Evolutionary conservation across 1,140 invertebrate genomes (phyloP).

Genomic region (Radopholus similis): DNA sequence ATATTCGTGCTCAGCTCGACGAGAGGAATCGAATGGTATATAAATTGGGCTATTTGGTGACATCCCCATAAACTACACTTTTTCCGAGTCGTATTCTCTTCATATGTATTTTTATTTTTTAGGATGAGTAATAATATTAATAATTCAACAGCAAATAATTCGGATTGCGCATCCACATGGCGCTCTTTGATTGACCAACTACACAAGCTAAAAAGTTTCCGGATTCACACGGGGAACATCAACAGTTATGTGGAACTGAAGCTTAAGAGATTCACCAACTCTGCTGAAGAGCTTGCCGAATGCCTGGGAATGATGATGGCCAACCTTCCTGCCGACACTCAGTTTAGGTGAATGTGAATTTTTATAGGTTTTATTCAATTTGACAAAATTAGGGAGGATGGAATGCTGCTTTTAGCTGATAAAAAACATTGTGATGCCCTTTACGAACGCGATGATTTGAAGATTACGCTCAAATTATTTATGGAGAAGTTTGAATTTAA

Average conservation of each 20-base stretch:
- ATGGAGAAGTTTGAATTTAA: slow-evolving; percentile 38
- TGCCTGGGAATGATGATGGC: slow-evolving; percentile 52
- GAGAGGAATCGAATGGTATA: too few species aligned
- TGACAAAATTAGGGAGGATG: slow-evolving; percentile 37
- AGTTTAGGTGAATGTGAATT: slow-evolving; percentile 33
- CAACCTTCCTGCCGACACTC: slow-evolving; percentile 30
- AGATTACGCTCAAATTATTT: slow-evolving; percentile 56
- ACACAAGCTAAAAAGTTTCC: slow-evolving; percentile 29
- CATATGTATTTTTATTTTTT: neutral
- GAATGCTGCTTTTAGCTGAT: slow-evolving; percentile 49
- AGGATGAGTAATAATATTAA: neutral
- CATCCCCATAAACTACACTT: too few species aligned
- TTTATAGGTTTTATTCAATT: slow-evolving; percentile 17
- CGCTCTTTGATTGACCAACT: slow-evolving; percentile 1
- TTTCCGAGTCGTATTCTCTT: neutral
- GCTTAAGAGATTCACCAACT: slow-evolving; percentile 51
- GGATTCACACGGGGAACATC: slow-evolving; percentile 56
- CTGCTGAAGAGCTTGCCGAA: slow-evolving; percentile 51
- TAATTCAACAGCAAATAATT: neutral
- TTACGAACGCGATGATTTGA: slow-evolving; percentile 57
- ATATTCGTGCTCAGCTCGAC: too few species aligned
- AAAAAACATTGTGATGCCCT: slow-evolving; percentile 37
- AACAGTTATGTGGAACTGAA: slow-evolving; percentile 57
- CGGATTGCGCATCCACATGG: neutral
- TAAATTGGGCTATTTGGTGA: too few species aligned